Conservation (phyloP, 2,113 vertebrate species). For the Triplophysa siluroides region DNA sequence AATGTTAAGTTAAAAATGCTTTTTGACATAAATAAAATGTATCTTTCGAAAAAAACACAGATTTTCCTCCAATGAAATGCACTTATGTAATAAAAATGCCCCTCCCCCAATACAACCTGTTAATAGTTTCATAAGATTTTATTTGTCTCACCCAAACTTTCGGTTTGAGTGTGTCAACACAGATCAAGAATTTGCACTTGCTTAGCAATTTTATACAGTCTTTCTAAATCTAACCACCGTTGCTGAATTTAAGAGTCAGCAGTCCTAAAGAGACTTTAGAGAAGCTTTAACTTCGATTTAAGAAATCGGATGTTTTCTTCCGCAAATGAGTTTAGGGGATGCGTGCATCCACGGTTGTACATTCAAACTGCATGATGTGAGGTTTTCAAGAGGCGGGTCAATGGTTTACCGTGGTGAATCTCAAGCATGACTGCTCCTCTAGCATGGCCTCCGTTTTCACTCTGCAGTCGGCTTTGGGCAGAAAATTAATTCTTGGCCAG, state of each 20-base stretch:
- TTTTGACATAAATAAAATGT: too few relatives aligned
- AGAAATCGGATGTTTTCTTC: slow-evolving; percentile 4
- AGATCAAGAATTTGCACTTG: too few relatives aligned
- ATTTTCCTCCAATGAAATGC: too few relatives aligned
- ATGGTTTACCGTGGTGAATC: slow-evolving; percentile 44
- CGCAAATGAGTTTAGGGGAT: slow-evolving; percentile 18
- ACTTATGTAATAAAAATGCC: too few relatives aligned
- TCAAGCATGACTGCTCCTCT: slow-evolving; percentile 42
- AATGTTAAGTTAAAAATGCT: too few relatives aligned
- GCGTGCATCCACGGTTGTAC: background rate
- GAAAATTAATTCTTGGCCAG: slow-evolving; percentile 50
- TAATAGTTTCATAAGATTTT: too few relatives aligned
- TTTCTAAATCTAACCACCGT: slow-evolving; percentile 1
- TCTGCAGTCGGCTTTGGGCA: slow-evolving; percentile 37
- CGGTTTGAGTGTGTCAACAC: too few relatives aligned
- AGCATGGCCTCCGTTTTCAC: slow-evolving; percentile 19
- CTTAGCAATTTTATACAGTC: too few relatives aligned
- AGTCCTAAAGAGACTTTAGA: slow-evolving; percentile 2
- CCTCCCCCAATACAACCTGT: too few relatives aligned
- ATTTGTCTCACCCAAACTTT: too few relatives aligned
- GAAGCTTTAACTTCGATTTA: background rate
- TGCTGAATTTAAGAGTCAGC: slow-evolving; percentile 18
- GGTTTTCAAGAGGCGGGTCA: slow-evolving; percentile 27
- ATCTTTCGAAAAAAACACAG: too few relatives aligned
- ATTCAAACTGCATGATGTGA: slow-evolving; percentile 31